Evolutionary conservation across 2,797 vertebrate genomes (phyloP).

Genomic region (Eurystomus glaucurus): DNA sequence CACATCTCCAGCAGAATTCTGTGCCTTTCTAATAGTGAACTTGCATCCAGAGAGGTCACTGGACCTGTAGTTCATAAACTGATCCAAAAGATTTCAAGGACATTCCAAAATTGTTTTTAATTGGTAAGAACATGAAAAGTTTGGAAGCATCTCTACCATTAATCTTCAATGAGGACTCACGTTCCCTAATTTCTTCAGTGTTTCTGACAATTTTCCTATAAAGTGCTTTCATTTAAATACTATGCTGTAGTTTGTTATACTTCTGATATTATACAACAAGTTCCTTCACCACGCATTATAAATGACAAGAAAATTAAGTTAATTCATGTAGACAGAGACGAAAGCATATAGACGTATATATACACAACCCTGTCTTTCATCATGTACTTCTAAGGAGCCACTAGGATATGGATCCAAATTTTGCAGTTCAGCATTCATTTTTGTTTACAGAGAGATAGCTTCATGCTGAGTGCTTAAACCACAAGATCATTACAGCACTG

Average conservation of each 20-base stretch:
- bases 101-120: not conserved
- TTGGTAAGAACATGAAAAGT: not conserved
- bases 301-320: not conserved
- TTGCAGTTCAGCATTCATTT: not conserved
- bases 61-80: not conserved
- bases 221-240: not conserved
- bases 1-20: not conserved
- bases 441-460: not conserved
- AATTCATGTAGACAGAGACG: not conserved
- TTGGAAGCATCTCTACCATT: not conserved
- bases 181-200: not conserved
- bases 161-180: not conserved
- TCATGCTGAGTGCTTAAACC: not conserved
- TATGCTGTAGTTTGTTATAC: not conserved
- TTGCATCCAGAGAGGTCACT: not conserved
- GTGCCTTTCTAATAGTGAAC: not conserved
- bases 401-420: not conserved
- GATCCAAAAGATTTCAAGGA: not conserved
- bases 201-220: not conserved
- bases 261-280: not conserved
- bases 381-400: fast-evolving
- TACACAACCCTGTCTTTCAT: not conserved
- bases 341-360: not conserved
- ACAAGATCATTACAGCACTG: not conserved
- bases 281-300: not conserved